Conservation (phyloP, 1,140 invertebrate genomes). For the Halesus radiatus region DNA sequence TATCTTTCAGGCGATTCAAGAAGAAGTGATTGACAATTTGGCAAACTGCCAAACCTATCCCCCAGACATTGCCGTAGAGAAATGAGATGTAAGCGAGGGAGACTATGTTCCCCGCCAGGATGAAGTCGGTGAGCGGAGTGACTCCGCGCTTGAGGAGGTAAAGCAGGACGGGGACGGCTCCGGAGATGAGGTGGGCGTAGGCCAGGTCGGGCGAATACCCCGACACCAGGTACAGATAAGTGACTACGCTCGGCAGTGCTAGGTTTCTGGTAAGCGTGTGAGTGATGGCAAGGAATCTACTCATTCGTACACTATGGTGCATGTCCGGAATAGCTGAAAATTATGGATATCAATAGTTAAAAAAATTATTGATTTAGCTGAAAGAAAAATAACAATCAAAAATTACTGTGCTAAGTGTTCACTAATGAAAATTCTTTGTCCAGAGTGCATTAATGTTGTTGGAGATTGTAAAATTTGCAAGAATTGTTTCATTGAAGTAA, state of each 20-base stretch:
- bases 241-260: slow-evolving; percentile 53
- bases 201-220: slow-evolving; percentile 52
- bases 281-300: slow-evolving; percentile 49
- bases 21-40: slow-evolving; percentile 55
- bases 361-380: too few relatives aligned
- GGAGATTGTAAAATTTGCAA: too few relatives aligned
- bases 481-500: too few relatives aligned
- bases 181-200: slow-evolving; percentile 48
- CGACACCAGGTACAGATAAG: slow-evolving; percentile 50
- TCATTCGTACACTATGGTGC: slow-evolving; percentile 47
- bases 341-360: not conserved
- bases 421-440: too few relatives aligned
- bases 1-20: slow-evolving; percentile 52
- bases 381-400: too few relatives aligned
- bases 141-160: slow-evolving; percentile 43
- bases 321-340: slow-evolving; percentile 56
- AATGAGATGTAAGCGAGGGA: slow-evolving; percentile 53
- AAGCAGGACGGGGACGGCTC: slow-evolving; percentile 46
- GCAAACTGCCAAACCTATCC: slow-evolving; percentile 52
- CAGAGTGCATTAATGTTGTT: too few relatives aligned
- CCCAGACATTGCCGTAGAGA: slow-evolving; percentile 53
- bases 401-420: too few relatives aligned
- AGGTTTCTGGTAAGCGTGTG: slow-evolving; percentile 52
- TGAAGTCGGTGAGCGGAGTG: slow-evolving; percentile 47
- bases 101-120: slow-evolving; percentile 52